Base-by-base conservation (phyloP, 2,113 vertebrate species). In the Ancistrus triradiatus region DNA sequence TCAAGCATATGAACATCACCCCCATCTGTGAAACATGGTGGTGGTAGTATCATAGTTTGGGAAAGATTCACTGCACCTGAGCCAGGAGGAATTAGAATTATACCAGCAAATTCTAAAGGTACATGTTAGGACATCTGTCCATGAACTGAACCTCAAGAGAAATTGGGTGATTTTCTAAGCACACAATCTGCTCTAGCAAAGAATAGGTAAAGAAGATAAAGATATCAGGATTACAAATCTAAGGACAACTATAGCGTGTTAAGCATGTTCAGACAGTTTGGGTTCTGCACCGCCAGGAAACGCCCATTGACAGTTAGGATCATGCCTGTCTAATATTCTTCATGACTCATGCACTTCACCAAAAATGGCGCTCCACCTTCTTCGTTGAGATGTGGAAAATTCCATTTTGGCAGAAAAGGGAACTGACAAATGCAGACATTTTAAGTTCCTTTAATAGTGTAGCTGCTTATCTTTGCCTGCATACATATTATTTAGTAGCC, bases 401-500 rank as follows among this genome's bases (percentile, higher is more conserved):
- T 33, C 27, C 6, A 19, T n/a, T 38, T 25, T 13, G 27, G 19
- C 18, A 24, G 9, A 47, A 24, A 33, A 24, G n/a, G 13, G 24
- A 19, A 64, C 38, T 17, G 38, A 11, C 19, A 35, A 19, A 27
- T 25, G 37, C 2, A 21, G 8, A 53, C 31, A 22, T 11, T 15
- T 4, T 21, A 55, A n/a, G 7, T 13, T 25, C 13, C 14, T 15
- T 52, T 21, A 42, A 31, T 43, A 55, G 19, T 35, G 6, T 19
- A 21, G 7, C 8, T 15, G 17, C n/a, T 53, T 4, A 43, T 2
- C 15, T 55, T 33, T 46, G 19, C 18, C 19, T 47, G 28, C 35
- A 47, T 1, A 18, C 31, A 44, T 47, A 57, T 65, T 55, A 46
- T 51, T 37, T 27, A 8, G 31, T 50, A 40, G 33, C 14, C n/a